Conservation (phyloP, 2,888 invertebrate genomes). For the Branchipolynoe longqiensis region DNA sequence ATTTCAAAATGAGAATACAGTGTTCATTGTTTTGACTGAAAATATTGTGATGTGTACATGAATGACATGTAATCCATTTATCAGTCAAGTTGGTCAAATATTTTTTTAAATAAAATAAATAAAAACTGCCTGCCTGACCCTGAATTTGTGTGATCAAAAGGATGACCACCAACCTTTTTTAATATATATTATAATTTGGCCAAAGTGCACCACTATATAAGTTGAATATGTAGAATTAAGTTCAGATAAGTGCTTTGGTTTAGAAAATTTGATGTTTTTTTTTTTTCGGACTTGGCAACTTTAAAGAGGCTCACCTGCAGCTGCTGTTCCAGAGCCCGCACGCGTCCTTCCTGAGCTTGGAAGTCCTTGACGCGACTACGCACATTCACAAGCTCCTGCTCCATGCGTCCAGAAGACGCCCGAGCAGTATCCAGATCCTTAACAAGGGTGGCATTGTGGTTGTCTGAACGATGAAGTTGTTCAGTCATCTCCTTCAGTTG, state of each 20-base stretch:
- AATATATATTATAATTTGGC: neutral
- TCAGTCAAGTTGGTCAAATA: too few species aligned
- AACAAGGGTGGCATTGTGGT: slow-evolving; percentile 46
- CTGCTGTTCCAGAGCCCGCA: slow-evolving; percentile 24
- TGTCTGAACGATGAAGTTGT: slow-evolving; percentile 75
- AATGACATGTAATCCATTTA: too few species aligned
- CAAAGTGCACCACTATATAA: neutral
- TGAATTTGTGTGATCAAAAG: too few species aligned
- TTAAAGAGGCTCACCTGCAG: slow-evolving; percentile 48
- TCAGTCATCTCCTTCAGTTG: slow-evolving; percentile 83
- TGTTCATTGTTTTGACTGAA: too few species aligned
- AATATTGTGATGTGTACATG: too few species aligned
- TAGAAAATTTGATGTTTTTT: neutral
- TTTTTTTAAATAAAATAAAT: too few species aligned
- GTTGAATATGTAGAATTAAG: neutral
- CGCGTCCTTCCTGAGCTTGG: slow-evolving; percentile 12
- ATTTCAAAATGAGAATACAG: too few species aligned
- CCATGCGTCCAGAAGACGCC: slow-evolving; percentile 82
- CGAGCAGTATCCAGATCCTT: slow-evolving; percentile 79
- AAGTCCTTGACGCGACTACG: slow-evolving; percentile 81
- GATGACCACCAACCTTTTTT: neutral
- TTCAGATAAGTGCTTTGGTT: too few species aligned
- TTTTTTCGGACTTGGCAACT: neutral
- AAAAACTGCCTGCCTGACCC: too few species aligned
- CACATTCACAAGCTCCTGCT: slow-evolving; percentile 85